Evolutionary conservation across 2,797 vertebrate genomes (phyloP).

Genomic region (Pempheris klunzingeri): DNA sequence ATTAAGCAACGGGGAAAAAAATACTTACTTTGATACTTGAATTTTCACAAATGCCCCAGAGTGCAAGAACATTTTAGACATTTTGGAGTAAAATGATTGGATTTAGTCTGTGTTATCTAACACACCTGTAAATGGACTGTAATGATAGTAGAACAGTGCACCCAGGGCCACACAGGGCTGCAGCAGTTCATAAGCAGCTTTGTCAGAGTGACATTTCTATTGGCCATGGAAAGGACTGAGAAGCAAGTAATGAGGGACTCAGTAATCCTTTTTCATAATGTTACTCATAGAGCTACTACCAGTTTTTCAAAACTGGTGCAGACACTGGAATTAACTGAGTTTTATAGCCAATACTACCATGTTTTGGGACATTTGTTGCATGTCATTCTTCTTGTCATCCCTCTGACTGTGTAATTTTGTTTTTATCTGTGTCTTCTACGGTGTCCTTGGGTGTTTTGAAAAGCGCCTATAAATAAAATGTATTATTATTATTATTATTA

Average conservation of each 20-base stretch:
- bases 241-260: slow-evolving; percentile 7
- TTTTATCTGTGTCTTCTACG: no score
- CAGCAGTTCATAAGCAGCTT: neutral
- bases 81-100: neutral
- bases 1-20: no score
- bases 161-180: neutral
- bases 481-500: no score
- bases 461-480: no score
- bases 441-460: no score
- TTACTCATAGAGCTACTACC: neutral
- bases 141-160: neutral
- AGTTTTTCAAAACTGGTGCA: neutral
- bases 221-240: slow-evolving; percentile 27
- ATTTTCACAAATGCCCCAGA: neutral
- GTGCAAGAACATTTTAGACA: neutral
- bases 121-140: neutral
- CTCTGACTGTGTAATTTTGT: no score
- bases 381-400: neutral
- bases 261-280: neutral
- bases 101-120: neutral
- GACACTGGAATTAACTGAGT: neutral
- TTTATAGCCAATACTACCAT: neutral
- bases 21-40: no score
- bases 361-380: neutral
- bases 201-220: neutral